Base-by-base conservation (phyloP, 2,797 vertebrate genomes). In the Odontamblyopus lacepedii region DNA sequence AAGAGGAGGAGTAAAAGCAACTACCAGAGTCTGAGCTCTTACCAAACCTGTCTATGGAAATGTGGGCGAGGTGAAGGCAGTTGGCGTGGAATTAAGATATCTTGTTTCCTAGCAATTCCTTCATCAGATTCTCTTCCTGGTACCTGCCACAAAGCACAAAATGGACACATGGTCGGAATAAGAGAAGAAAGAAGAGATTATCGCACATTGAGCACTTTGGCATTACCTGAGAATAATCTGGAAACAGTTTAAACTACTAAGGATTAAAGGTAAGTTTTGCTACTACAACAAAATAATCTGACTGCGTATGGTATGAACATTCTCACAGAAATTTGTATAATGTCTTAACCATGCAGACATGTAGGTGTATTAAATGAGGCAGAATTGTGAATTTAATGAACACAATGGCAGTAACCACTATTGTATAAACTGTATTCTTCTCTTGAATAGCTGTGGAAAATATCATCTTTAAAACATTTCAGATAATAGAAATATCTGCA, bases 41-140 rank as follows among this genome's bases (percentile, higher is more conserved):
- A 23, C 62, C 63, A 63, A 38, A 77, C 70, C 68, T 77, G 82
- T 80, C 75, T 79, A 78, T 81, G 35, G 7, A 44, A 83, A 70
- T 80, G 74, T 80, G 77, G 79, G 35, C 7, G 48, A 81, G 72
- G 67, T 67, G 62, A 70, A 75, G 32, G 41, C 41, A n/a, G 68
- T 65, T 27, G 27, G 4, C 1, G 13, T 6, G 26, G 69, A 60
- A 27, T 30, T 71, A 41, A 71, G 66, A 78, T 62, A 53, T 72
- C 62, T 26, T 48, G 55, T 26, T 61, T 61, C 57, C 16, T 29
- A 26, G 12, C 19, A 38, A 56, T 23, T 19, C 55, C 73, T 71
- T 75, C 69, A 3, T 73, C 5, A 27, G 0, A 12, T 5, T 15
- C 53, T 73, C 74, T 73, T 79, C 64, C 71, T 76, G 59, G 72